Evolutionary conservation across 2,113 vertebrate species (phyloP).

Genomic region (Oreamnos americanus): DNA sequence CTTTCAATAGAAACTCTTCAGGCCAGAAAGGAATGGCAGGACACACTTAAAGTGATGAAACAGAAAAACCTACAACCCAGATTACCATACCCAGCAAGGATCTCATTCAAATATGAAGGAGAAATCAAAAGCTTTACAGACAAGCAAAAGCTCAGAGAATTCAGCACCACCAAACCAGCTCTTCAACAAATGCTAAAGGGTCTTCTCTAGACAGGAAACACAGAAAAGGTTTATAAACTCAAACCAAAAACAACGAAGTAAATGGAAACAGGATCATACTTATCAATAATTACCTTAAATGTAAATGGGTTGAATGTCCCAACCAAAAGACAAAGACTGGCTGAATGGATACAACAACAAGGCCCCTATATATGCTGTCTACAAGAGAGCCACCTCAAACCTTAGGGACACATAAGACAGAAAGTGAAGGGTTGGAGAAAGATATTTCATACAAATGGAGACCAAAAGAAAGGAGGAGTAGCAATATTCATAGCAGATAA

Average conservation of each 20-base stretch:
- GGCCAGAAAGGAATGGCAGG: background rate
- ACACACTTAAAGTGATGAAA: background rate
- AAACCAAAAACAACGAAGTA: too few species aligned
- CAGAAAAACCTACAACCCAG: background rate
- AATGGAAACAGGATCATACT: background rate
- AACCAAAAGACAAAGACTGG: too few species aligned
- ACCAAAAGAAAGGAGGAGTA: background rate
- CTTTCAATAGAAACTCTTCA: background rate
- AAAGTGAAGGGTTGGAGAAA: too few species aligned
- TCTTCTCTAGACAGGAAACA: background rate
- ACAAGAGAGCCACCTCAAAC: too few species aligned
- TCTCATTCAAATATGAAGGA: background rate
- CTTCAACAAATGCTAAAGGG: background rate
- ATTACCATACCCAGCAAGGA: background rate
- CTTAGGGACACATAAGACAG: too few species aligned
- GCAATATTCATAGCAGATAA: background rate
- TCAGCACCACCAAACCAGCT: background rate
- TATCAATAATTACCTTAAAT: too few species aligned
- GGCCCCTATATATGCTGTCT: too few species aligned
- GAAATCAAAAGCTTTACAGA: background rate
- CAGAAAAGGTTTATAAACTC: background rate
- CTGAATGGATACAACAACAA: too few species aligned
- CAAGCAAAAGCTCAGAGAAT: background rate
- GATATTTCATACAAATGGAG: too few species aligned
- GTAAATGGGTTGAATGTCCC: too few species aligned